Base-by-base conservation (phyloP, 2,888 invertebrate species). In the Amphiduros pacificus region DNA sequence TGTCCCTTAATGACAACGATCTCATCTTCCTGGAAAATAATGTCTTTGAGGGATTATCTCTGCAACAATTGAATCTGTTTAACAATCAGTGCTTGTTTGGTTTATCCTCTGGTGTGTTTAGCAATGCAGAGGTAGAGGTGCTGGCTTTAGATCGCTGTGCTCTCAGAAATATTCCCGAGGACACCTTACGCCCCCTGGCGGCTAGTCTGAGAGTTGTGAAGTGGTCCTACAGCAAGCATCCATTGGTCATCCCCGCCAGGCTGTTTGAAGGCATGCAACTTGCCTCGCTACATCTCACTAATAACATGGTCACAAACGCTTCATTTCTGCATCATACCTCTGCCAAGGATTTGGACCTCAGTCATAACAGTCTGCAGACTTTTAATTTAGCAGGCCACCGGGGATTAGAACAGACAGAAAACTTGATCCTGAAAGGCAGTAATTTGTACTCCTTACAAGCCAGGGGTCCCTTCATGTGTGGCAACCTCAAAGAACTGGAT, bases 351-450 rank as follows among this genome's bases (percentile, higher is more conserved):
- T 22, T 55, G 24, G 55, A 55, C 41, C 55, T 55, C 3, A 55
- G 55, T 26, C 36, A n/a, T 26, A 55, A 55, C 55, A 40, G 40
- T 1, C 11, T 55, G 5, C 40, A 41, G 9, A 41, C 24, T 22
- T 6, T 55, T 6, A 41, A 55, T 22, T 36, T 55, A 41, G 55
- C 40, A 17, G 41, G 20, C 2, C 41, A 55, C 27, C 14, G 20
- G n/a, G 55, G 40, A 24, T 41, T 55, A 41, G 55, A 55, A 41
- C 55, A 55, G n/a, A 41, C 41, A 2, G 55, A 55, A 41, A 41
- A 41, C 40, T 55, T 55, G 11, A 55, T 41, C 27, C 26, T 55
- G 17, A 55, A 41, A 20, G 40, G 27, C 11, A 26, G 26, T 9
- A 40, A 55, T 40, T 41, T 55, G 1, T 27, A 55, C n/a, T 4